phyloP scores from a whole-genome alignment of 2,113 vertebrate genomes.

The Phocoena sinus region DNA sequence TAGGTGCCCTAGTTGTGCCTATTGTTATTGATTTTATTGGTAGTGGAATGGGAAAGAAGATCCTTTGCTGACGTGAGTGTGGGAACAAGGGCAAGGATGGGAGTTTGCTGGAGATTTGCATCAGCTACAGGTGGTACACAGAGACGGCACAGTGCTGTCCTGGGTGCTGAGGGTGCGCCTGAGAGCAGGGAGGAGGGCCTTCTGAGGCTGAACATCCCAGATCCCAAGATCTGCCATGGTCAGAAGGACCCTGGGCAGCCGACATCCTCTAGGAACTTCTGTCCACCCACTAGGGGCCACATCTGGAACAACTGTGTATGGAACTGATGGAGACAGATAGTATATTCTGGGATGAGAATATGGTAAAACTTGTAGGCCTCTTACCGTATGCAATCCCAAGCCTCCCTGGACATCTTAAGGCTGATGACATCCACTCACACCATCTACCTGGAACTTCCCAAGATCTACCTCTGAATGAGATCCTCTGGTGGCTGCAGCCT shows the following conservation, averaged over 20 bases:
- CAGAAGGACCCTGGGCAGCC: neutral
- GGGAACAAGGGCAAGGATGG: neutral
- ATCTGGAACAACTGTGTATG: neutral
- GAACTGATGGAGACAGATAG: neutral
- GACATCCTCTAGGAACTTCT: neutral
- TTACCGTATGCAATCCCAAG: accelerated
- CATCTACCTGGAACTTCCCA: neutral
- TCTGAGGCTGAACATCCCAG: neutral
- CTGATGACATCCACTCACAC: neutral
- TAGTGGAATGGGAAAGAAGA: neutral
- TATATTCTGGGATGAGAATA: neutral
- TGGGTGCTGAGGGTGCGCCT: neutral
- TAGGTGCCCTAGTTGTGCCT: too few relatives aligned
- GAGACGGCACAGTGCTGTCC: neutral
- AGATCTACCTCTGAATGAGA: too few relatives aligned
- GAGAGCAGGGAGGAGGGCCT: neutral
- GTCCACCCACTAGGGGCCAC: neutral
- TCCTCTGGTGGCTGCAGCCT: neutral
- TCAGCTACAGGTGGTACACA: accelerated
- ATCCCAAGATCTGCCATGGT: neutral
- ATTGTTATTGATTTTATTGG: neutral
- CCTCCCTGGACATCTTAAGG: too few relatives aligned
- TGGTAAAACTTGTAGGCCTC: neutral
- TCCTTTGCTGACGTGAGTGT: neutral
- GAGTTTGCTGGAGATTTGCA: neutral